Evolutionary conservation across 2,888 invertebrate genomes (phyloP), one percentile per base, ranked within the genome.

Genomic region (Crepidodera aurea): DNA sequence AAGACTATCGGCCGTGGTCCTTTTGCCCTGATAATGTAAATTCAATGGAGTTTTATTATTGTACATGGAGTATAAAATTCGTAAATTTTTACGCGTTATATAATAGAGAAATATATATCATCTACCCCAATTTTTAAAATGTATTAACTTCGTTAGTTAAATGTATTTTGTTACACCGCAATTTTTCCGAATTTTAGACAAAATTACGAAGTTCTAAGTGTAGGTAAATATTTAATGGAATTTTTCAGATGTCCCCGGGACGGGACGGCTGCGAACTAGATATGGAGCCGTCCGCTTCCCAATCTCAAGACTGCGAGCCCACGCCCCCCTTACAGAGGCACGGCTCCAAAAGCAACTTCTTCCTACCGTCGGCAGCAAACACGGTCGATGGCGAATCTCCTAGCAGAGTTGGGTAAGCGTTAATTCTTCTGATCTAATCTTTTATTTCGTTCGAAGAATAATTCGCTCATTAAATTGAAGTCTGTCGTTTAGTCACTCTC

Each of bases 301-400:
- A 94, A 83, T 93, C 93, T 53, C 91, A 93, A 73, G 95, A 95
- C 85, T 95, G 94, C 82, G 94, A 95, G 82, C 94, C 95, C 6
- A 94, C 95, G 71, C 95, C 94, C 48, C 89, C 90, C 8, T 82
- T 92, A 69, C 93, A 93, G 82, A 86, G 94, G 72, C 90, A 91
- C 76, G 93, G 93, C 74, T 94, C 94, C 61, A 91, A 90, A 74
- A 91, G 88, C 73, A 94, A 94, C 82, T 90, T 95, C 83, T 94
- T 94, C 84, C 87, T 92, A 79, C 92, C 92, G 63, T 88, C 90
- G 62, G 48, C 62, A 6, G 59, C 72, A 56, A 53, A 53, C 25
- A 55, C 65, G 7, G 69, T 72, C 27, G 74, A 69, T 84, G 83
- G 74, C 83, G 85, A 85, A 67, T 85, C 85, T 18, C 85, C 85